Percentiles rank a stretch among this genome's conserved stretches.
phyloP scores from a whole-genome alignment of 2,888 invertebrate genomes.

The Volucella bombylans region DNA sequence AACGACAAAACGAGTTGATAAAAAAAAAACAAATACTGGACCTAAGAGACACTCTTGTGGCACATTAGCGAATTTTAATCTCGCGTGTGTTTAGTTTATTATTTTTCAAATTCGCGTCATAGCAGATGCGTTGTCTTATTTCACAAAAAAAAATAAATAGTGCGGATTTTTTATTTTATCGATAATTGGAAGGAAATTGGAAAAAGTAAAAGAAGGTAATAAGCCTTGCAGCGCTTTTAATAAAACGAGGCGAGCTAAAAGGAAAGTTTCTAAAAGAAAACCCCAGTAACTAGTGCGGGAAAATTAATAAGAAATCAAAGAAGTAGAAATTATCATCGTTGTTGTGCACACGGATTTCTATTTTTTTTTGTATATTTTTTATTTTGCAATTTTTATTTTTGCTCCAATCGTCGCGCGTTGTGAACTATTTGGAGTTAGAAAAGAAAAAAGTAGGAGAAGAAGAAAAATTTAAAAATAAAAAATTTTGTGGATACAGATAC shows the following conservation, averaged over 20 bases:
- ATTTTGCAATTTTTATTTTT: background rate
- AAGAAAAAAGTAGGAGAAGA: background rate
- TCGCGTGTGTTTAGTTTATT: constrained; percentile 45
- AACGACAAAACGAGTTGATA: constrained; percentile 5
- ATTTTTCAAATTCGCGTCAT: background rate
- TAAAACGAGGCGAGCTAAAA: constrained; percentile 35
- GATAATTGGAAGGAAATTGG: background rate
- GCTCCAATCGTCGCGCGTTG: background rate
- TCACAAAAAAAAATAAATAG: constrained; percentile 1
- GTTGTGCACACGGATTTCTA: constrained; percentile 64
- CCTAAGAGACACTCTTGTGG: constrained; percentile 65
- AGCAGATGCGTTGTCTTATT: constrained; percentile 16
- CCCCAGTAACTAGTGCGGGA: constrained; percentile 68
- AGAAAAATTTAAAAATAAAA: constrained; percentile 23
- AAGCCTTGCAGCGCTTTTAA: constrained; percentile 17
- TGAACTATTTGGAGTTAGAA: too few relatives aligned
- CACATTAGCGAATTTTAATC: constrained; percentile 42
- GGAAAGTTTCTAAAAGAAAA: constrained; percentile 67
- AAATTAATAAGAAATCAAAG: constrained; percentile 52
- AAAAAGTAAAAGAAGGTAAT: background rate
- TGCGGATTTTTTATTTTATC: constrained; percentile 31
- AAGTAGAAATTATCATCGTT: constrained; percentile 56
- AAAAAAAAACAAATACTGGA: constrained; percentile 47
- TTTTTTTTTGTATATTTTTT: constrained; percentile 6
- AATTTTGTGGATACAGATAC: constrained; percentile 68